Base-by-base conservation (phyloP, 2,888 invertebrate species). In the Orthosia gracilis region DNA sequence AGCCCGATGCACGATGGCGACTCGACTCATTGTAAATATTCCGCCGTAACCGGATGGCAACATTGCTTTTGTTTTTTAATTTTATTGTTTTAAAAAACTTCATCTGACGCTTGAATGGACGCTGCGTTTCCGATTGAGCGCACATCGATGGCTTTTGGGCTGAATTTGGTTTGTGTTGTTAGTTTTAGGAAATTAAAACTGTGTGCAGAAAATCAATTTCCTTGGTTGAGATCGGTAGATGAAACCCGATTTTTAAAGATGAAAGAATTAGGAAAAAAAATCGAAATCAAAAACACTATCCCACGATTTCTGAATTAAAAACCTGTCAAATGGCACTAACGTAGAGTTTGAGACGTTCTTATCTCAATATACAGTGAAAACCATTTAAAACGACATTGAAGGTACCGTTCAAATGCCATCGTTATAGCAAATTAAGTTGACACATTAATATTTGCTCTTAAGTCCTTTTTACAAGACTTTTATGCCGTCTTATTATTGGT, bases 21-120 rank as follows among this genome's bases (percentile, higher is more conserved):
- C 72, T 83, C 84, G 82, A 84, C 80, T 86, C 86, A 80, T 89
- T 86, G 89, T 87, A 88, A 90, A 89, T 90, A 91, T 89, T 88
- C 89, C 78, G 76, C 85, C 85, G 89, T 87, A 87, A 88, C 87
- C 85, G 85, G 84, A 84, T 84, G 79, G 85, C 87, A 84, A 84
- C 85, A 85, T 89, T 85, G 82, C 80, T 85, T 87, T 83, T 77
- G 65, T 68, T 83, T 84, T 85, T 85, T 77, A 69, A 79, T 79
- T 85, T 84, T 83, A 79, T 79, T 83, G 80, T 76, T 83, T 85
- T 83, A 70, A 76, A 78, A 83, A 87, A 76, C 79, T 80, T 82
- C 78, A 83, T 85, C 80, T 76, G 86, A 83, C 84, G 87, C 84
- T 83, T 87, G 79, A 84, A 87, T 85, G 87, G 80, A 81, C 67